These are phyloP conservation scores for Bubalus kerabau DNA, from an alignment of 2,113 vertebrate genomes.

Conservation along the genomic window DNA sequence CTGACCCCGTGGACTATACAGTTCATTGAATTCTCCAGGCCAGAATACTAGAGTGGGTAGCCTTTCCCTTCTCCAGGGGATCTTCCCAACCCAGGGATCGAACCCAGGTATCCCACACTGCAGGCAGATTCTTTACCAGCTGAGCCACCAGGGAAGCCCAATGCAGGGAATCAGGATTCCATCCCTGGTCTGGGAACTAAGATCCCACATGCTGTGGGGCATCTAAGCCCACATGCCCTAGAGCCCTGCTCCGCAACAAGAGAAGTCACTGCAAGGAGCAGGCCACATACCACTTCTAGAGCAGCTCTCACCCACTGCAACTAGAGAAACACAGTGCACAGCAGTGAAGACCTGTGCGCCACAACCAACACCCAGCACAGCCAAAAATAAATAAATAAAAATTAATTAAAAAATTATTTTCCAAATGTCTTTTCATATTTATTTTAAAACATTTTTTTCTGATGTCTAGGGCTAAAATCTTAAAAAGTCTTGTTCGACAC, in stretches of 20 bases:
- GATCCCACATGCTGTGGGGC: background rate
- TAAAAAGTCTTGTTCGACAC: background rate
- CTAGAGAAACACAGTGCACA: background rate
- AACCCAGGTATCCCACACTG: background rate
- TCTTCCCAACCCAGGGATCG: background rate
- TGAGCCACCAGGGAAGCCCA: background rate
- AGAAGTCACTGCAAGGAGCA: background rate
- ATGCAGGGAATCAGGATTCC: background rate
- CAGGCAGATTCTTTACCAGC: background rate
- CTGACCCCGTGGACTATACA: background rate
- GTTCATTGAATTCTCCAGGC: background rate
- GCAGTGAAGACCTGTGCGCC: background rate
- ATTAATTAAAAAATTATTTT: background rate
- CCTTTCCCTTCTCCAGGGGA: background rate
- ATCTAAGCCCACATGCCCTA: background rate
- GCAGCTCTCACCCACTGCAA: background rate
- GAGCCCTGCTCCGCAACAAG: background rate
- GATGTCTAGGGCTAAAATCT: background rate
- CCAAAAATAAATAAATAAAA: background rate
- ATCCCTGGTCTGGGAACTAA: background rate
- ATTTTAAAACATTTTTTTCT: background rate
- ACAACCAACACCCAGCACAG: background rate
- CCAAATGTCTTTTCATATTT: slow-evolving; percentile 27
- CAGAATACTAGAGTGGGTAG: background rate
- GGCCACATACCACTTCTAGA: background rate